phyloP scores from a whole-genome alignment of 2,797 vertebrate species.

The Pipistrellus pipistrellus region DNA sequence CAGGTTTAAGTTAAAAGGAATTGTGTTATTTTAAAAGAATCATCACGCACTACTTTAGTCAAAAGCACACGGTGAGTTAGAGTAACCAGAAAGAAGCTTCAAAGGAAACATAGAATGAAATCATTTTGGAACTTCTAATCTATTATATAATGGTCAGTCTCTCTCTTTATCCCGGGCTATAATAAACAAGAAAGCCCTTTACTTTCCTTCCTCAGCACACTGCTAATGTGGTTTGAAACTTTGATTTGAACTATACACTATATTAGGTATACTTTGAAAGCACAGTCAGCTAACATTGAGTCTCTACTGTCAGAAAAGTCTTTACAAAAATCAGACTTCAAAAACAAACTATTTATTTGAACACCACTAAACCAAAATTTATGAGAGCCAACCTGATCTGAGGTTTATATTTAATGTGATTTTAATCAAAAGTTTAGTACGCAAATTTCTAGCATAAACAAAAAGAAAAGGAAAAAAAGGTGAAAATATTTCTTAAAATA shows the following conservation, averaged over 20 bases:
- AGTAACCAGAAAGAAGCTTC: slow-evolving; percentile 50
- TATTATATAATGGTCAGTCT: background rate
- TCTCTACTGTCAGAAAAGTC: background rate
- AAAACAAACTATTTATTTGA: slow-evolving; percentile 17
- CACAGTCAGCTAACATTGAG: background rate
- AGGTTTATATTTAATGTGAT: slow-evolving; percentile 34
- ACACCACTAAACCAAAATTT: slow-evolving; percentile 50
- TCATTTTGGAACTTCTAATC: slow-evolving; percentile 32
- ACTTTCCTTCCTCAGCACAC: background rate
- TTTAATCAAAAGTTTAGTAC: background rate
- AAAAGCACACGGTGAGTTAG: slow-evolving; percentile 31
- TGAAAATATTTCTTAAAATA: slow-evolving; percentile 19
- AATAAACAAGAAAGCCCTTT: slow-evolving; percentile 51
- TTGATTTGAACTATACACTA: background rate
- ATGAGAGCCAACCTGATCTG: background rate
- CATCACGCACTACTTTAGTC: background rate
- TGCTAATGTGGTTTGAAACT: background rate
- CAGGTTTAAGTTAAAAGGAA: slow-evolving; percentile 61
- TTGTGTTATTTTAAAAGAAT: slow-evolving; percentile 61
- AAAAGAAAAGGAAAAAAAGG: background rate
- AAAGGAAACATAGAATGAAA: slow-evolving; percentile 46
- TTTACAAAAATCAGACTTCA: background rate
- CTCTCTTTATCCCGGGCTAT: background rate
- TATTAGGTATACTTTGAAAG: slow-evolving; percentile 21
- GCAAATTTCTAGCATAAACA: slow-evolving; percentile 17